Evolutionary conservation across 2,888 invertebrate species (phyloP).

Genomic region (Therioaphis trifolii): DNA sequence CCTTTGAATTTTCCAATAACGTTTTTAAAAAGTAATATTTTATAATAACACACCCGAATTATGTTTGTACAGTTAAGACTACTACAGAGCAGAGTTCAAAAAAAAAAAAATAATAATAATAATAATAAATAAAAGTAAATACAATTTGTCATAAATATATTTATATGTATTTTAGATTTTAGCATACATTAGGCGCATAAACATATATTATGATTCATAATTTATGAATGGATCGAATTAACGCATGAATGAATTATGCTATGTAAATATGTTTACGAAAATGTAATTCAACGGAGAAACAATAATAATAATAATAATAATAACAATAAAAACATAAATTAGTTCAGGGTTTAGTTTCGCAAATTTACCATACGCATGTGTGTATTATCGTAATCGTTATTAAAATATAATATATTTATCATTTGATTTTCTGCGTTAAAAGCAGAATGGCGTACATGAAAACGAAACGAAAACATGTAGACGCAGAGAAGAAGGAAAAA

Average conservation of each 20-base stretch:
- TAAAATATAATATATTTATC: not conserved
- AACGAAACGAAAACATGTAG: not conserved
- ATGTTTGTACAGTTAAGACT: not conserved
- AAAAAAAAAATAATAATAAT: too few species aligned
- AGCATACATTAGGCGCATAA: not conserved
- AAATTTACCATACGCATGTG: not conserved
- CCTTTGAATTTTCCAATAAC: constrained; percentile 11
- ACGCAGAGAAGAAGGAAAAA: not conserved
- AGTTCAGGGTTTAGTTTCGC: constrained; percentile 6
- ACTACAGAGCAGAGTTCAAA: not conserved
- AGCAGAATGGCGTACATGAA: not conserved
- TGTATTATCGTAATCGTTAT: not conserved
- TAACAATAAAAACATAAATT: too few species aligned
- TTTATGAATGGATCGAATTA: constrained; percentile 5
- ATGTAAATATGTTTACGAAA: not conserved
- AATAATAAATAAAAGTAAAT: too few species aligned
- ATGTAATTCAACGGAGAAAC: not conserved
- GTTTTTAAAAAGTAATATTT: constrained; percentile 27
- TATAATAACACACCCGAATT: constrained; percentile 11
- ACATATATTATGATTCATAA: not conserved
- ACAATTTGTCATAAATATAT: too few species aligned
- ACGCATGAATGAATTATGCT: too few species aligned
- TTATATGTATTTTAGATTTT: too few species aligned
- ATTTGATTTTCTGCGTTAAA: not conserved
- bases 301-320: not conserved